Conservation (phyloP, 2,797 vertebrate species). For the Gymnothorax javanicus region DNA sequence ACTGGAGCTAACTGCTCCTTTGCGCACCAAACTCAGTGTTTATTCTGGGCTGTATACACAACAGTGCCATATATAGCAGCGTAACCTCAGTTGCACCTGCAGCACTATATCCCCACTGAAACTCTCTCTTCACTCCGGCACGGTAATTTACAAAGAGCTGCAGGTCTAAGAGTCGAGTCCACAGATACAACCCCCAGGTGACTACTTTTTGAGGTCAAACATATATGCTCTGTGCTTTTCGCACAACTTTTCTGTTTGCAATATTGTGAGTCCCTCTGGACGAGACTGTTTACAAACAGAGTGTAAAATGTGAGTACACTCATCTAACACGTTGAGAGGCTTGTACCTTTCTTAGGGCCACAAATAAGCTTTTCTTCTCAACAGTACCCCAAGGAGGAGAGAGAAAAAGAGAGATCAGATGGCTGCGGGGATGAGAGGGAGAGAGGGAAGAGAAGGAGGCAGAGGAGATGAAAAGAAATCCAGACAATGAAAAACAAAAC, state of each 20-base stretch:
- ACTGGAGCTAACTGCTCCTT: background rate
- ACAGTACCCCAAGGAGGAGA: constrained; percentile 68
- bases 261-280: background rate
- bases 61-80: background rate
- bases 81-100: background rate
- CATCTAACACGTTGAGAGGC: constrained; percentile 40
- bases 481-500: constrained; percentile 78
- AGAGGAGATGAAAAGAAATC: constrained; percentile 66
- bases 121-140: background rate
- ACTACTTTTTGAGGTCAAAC: background rate
- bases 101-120: background rate
- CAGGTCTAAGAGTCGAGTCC: background rate
- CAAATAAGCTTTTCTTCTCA: constrained; percentile 93
- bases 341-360: constrained; percentile 92
- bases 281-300: background rate
- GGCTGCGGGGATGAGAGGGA: constrained; percentile 55
- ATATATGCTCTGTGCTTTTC: background rate
- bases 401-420: constrained; percentile 62
- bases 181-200: background rate
- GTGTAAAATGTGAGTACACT: background rate
- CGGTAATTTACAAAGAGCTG: background rate
- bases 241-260: background rate
- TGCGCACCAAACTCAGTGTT: background rate
- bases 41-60: background rate
- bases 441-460: constrained; percentile 55